phyloP scores from a whole-genome alignment of 2,113 vertebrate species.

The Antechinus stuartii region DNA sequence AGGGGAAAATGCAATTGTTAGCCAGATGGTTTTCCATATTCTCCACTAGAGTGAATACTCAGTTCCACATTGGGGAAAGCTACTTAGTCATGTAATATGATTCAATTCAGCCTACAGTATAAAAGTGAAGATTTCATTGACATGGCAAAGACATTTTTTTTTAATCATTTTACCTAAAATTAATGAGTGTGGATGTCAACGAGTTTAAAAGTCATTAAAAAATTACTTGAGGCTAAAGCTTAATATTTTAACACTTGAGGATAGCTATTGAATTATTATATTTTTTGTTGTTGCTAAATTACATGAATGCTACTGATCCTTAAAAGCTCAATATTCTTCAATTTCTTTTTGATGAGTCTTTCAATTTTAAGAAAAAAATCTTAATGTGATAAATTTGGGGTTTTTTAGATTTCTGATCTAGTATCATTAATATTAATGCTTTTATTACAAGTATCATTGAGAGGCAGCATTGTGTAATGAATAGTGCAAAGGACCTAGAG shows the following conservation, averaged over 20 bases:
- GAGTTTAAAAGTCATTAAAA: slow-evolving; percentile 30
- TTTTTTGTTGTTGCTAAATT: slow-evolving; percentile 57
- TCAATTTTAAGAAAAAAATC: slow-evolving; percentile 64
- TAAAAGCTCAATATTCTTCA: slow-evolving; percentile 68
- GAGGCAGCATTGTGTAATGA: not conserved
- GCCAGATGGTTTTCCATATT: slow-evolving; percentile 55
- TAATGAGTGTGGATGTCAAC: not conserved
- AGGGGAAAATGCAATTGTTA: slow-evolving; percentile 54
- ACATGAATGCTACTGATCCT: slow-evolving; percentile 56
- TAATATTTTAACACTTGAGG: slow-evolving; percentile 55
- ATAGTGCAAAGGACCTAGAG: not conserved
- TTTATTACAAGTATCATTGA: not conserved
- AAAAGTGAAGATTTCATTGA: slow-evolving; percentile 47
- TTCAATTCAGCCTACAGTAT: not conserved
- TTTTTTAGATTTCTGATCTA: slow-evolving; percentile 66
- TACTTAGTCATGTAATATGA: slow-evolving; percentile 31
- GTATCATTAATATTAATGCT: not conserved
- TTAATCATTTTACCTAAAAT: slow-evolving; percentile 10
- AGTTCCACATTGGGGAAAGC: slow-evolving; percentile 54
- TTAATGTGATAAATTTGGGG: slow-evolving; percentile 55
- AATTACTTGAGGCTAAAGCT: slow-evolving; percentile 34
- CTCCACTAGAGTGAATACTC: slow-evolving; percentile 4
- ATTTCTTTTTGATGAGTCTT: slow-evolving; percentile 68
- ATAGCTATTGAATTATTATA: not conserved
- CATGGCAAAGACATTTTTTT: slow-evolving; percentile 11